Percentiles rank a stretch among this genome's conserved stretches.
These are phyloP conservation scores for Tiliacea citrago DNA, from an alignment of 2,888 invertebrate species.

Conservation along the genomic window DNA sequence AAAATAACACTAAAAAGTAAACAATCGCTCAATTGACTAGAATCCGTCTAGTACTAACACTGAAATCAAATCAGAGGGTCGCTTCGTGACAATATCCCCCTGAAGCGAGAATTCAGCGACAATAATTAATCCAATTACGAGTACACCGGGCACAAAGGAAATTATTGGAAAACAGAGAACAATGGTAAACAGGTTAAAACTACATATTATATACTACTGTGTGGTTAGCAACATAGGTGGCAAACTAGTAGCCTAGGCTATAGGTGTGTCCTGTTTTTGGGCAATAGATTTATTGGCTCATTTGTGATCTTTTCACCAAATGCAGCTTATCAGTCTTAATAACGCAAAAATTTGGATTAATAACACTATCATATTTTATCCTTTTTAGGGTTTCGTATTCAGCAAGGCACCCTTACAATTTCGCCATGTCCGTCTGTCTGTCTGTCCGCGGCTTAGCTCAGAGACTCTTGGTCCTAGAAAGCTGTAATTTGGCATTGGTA, in stretches of 20 bases:
- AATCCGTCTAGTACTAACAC: slow-evolving; percentile 18
- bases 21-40: slow-evolving; percentile 26
- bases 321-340: no score
- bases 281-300: no score
- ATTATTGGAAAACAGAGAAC: slow-evolving; percentile 64
- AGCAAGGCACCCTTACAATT: no score
- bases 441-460: no score
- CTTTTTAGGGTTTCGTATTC: no score
- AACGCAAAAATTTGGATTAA: no score
- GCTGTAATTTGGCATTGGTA: no score
- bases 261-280: neutral
- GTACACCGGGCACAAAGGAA: slow-evolving; percentile 66
- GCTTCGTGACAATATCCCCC: slow-evolving; percentile 55
- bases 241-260: no score
- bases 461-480: no score
- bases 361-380: no score
- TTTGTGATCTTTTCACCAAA: no score
- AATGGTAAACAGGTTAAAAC: slow-evolving; percentile 19
- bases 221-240: neutral
- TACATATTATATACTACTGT: neutral
- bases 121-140: slow-evolving; percentile 76
- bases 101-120: slow-evolving; percentile 64
- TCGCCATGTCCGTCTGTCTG: no score
- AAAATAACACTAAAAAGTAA: neutral
- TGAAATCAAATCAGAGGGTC: slow-evolving; percentile 43